Percentiles rank a stretch among this genome's conserved stretches.
These are phyloP conservation scores for Lepidochitona cinerea DNA, from an alignment of 2,888 invertebrate genomes.

Conservation along the genomic window DNA sequence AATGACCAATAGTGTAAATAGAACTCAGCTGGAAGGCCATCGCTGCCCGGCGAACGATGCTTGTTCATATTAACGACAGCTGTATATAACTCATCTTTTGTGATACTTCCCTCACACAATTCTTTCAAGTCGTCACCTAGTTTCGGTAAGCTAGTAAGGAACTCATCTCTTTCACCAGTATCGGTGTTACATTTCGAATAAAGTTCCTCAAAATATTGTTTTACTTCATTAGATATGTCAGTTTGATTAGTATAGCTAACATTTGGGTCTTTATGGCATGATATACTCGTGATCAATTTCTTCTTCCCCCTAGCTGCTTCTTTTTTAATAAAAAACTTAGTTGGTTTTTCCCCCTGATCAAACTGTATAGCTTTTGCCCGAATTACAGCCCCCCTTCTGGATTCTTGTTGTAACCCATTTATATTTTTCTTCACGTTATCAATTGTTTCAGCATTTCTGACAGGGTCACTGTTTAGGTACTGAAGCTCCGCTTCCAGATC, in stretches of 20 bases:
- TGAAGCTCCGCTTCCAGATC: background rate
- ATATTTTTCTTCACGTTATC: background rate
- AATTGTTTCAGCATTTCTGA: background rate
- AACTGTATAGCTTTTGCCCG: background rate
- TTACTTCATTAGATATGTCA: background rate
- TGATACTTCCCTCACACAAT: background rate
- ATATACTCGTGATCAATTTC: background rate
- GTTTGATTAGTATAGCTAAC: background rate
- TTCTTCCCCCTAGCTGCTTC: background rate
- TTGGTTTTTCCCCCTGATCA: background rate
- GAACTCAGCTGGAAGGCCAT: conserved; percentile 34
- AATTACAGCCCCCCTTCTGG: background rate
- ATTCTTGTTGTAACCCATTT: too few relatives aligned
- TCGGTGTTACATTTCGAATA: background rate
- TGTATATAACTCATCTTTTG: background rate
- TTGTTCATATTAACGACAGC: conserved; percentile 19
- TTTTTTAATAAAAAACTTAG: background rate
- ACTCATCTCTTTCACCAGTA: background rate
- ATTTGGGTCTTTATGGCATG: background rate
- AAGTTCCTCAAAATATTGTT: background rate
- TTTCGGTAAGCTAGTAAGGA: background rate
- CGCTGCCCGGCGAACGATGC: conserved; percentile 30
- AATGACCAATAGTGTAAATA: conserved; percentile 21
- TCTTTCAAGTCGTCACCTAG: background rate
- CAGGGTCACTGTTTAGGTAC: background rate